Evolutionary conservation across 37 sponge, comb jelly and placozoan genomes (phyloP), one percentile per base, ranked within the genome.

Genomic region (Ephydatia muelleri): DNA sequence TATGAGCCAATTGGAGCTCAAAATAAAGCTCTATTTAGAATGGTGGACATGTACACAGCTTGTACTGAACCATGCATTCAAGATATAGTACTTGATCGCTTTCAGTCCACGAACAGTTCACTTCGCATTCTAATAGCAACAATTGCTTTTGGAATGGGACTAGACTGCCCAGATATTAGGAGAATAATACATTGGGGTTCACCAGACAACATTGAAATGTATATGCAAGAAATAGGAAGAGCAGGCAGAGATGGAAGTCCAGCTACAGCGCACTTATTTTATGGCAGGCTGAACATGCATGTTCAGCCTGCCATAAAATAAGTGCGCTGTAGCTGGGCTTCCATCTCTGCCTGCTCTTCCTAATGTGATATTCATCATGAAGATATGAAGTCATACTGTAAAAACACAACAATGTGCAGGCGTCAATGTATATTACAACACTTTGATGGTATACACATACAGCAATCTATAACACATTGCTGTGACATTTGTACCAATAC

Each of bases 11-110:
- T 57, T 16, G 57, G 57, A 57, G 57, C 57, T 57, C 12, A 57
- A 16, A 57, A 57, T 57, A 57, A 57, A 57, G 26, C 77, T 49
- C 23, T 16, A 2, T 85, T 36, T 64, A 37, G 72, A 2, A 16
- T 85, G 36, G 85, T 85, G 12, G 85, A 85, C 14, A 85, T 85
- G 85, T 85, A 67, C 70, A 77, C 69, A 27, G 40, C 68, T n/a
- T 85, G 85, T 39, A 85, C 85, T 38, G 64, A 85, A 19, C 36
- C 13, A 33, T 35, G 27, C 22, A 79, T 85, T 13, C 78, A 85
- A 49, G 78, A 85, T 25, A 25, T 22, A 11, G 47, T 85, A 30
- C 67, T 85, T 64, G 37, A 77, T 19, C 22, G 30, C 19, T 85
- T 67, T 66, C 39, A 27, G 1, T 0, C 19, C 21, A 25, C 66